Evolutionary conservation across 2,888 invertebrate genomes (phyloP), one percentile per base, ranked within the genome.

Genomic region (Tenthredo mesomela): DNA sequence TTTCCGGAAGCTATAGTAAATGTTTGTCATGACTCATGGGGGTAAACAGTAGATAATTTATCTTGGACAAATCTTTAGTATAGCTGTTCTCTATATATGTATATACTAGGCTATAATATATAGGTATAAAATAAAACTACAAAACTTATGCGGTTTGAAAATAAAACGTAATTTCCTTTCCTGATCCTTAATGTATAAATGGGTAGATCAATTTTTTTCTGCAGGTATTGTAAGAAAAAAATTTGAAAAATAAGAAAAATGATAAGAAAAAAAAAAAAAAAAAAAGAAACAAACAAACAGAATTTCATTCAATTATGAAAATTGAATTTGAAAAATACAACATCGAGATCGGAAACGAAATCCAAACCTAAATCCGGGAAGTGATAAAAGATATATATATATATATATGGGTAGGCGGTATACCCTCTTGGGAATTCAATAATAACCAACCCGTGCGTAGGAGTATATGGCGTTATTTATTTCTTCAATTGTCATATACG

Each of bases 1-100:
- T 54, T 54, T 54, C n/a, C 54, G 54, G 54, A 54, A 54, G 54
- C n/a, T n/a, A 54, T 54, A 54, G 54, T 54, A 54, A 54, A 54
- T n/a, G n/a, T n/a, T 54, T 54, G 54, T n/a, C n/a, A 47, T 54
- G 54, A n/a, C 54, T n/a, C 54, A 54, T 4, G 54, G 18, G 50
- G 50, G 50, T n/a, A 50, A 50, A n/a, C 18, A n/a, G n/a, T 7
- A 1, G 54, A n/a, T 54, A 54, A 54, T 54, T 54, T 54, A 54
- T 54, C 18, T n/a, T n/a, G 18, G 18, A 54, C 1, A 54, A 54
- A 54, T 7, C 5, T 18, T 54, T 5, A 7, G 18, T n/a, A 7
- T n/a, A 7, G 47, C 15, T 47, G 47, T 47, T 15, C 3, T 15
- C 15, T 12, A 7, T 7, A 37, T 43, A 29, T 1, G 29, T 29